Evolutionary conservation across 2,888 invertebrate genomes (phyloP), one percentile per base, ranked within the genome.

Genomic region (Dusona sp.): DNA sequence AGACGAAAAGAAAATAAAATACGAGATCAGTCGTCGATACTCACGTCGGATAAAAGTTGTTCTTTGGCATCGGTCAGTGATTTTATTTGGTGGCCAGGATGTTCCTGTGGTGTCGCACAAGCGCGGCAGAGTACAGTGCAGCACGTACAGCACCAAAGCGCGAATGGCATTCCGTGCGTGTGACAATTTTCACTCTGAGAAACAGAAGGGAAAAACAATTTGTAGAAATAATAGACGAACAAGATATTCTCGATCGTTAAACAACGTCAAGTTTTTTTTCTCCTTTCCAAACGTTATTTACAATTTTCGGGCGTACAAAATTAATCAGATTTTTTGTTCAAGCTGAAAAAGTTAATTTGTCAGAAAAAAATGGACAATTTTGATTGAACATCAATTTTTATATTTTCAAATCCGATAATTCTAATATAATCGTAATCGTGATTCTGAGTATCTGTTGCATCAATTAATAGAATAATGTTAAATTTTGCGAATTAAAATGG

Each of bases 131-230:
- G 95, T 87, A 96, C 95, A 83, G 95, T 94, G 89, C 96, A 95
- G 93, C 97, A 97, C 83, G 96, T 95, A 90, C 95, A 95, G 93
- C 97, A 97, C 97, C 97, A 97, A 85, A 96, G 94, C 36, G 96
- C 96, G 90, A 96, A 95, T 77, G 97, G 97, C 96, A 97, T 97
- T 88, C 96, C 96, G 93, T 97, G 97, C 88, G 96, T 96, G 94
- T 96, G 96, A 93, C 97, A 97, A 92, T 96, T 96, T 93, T 96
- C 96, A 89, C 95, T 94, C 94, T 94, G 89, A 42, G 90, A 92
- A 38, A 74, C 54, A 64, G 11, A 74, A 57, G 16, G 25, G 64
- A 29, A 13, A 38, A n/a, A n/a, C 33, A 22, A 51, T 22, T 33
- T 29, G 4, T 11, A 25, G 9, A 70, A 78, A 77, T 25, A 38